phyloP scores from a whole-genome alignment of 2,113 vertebrate genomes.

The Rhinoderma darwinii region DNA sequence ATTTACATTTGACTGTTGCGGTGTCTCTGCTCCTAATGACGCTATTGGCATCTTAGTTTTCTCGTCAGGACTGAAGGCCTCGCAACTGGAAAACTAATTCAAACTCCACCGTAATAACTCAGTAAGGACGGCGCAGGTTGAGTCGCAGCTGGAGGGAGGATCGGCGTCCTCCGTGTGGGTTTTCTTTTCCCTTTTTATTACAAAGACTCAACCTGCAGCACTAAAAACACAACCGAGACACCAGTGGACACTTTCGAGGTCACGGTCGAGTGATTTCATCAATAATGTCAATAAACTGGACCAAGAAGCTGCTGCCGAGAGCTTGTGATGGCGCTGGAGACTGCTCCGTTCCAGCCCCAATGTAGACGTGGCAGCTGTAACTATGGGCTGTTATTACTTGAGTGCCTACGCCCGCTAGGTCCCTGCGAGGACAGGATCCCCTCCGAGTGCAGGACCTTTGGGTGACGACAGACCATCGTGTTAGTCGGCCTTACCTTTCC shows the following conservation, averaged over 20 bases:
- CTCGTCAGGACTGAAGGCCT: constrained; percentile 8
- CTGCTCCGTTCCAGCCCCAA: neutral
- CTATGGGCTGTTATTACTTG: constrained; percentile 24
- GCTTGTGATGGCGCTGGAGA: neutral
- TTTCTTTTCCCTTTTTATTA: neutral
- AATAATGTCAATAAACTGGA: neutral
- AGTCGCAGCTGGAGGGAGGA: neutral
- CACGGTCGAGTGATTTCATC: neutral
- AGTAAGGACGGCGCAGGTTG: neutral
- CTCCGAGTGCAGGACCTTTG: constrained; percentile 17
- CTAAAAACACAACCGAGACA: neutral
- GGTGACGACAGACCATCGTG: constrained; percentile 18
- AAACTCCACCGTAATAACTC: neutral
- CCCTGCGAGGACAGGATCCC: neutral
- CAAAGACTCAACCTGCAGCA: constrained; percentile 3
- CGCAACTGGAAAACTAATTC: neutral
- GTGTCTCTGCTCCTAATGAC: constrained; percentile 80
- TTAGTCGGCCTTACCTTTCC: constrained; percentile 37
- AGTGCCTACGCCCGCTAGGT: constrained; percentile 51
- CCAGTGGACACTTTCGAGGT: neutral
- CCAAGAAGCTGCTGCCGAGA: constrained; percentile 7
- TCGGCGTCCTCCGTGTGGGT: neutral
- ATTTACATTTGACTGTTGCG: constrained; percentile 87
- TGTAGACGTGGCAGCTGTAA: neutral
- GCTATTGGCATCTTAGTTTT: constrained; percentile 88